phyloP scores from a whole-genome alignment of 2,888 invertebrate genomes.

The Pogonocherus hispidulus region DNA sequence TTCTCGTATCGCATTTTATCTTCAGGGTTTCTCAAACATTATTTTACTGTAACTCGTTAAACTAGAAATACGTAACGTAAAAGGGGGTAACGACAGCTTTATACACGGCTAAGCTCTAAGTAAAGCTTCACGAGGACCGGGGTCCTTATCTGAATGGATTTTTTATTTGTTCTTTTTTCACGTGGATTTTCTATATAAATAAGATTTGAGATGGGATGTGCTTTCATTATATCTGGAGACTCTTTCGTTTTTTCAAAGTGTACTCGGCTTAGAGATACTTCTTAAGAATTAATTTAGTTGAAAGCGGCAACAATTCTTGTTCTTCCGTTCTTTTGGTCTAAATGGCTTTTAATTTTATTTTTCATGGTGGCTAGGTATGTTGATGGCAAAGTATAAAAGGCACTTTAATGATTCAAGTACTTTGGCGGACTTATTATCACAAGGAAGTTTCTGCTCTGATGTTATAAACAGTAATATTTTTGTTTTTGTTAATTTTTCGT shows the following conservation, averaged over 20 bases:
- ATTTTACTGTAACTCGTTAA: too few species aligned
- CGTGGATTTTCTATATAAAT: conserved; percentile 11
- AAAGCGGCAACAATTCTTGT: background rate
- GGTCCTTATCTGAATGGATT: conserved; percentile 7
- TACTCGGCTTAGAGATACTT: background rate
- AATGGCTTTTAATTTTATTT: too few species aligned
- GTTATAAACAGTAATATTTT: too few species aligned
- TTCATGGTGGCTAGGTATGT: background rate
- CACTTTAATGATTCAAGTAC: background rate
- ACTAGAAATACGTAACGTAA: background rate
- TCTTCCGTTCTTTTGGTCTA: too few species aligned
- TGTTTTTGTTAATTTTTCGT: too few species aligned
- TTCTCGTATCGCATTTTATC: too few species aligned
- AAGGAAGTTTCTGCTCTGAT: background rate
- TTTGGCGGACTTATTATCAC: background rate
- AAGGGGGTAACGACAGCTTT: background rate
- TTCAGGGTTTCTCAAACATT: too few species aligned
- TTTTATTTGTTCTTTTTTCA: conserved; percentile 11
- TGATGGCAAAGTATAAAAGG: background rate
- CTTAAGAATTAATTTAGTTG: background rate
- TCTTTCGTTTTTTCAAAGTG: background rate
- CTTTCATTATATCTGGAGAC: background rate
- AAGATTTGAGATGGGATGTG: background rate
- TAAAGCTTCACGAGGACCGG: background rate
- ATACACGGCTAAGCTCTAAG: conserved; percentile 3